phyloP scores from a whole-genome alignment of 2,113 vertebrate species.

The Chionomys nivalis region DNA sequence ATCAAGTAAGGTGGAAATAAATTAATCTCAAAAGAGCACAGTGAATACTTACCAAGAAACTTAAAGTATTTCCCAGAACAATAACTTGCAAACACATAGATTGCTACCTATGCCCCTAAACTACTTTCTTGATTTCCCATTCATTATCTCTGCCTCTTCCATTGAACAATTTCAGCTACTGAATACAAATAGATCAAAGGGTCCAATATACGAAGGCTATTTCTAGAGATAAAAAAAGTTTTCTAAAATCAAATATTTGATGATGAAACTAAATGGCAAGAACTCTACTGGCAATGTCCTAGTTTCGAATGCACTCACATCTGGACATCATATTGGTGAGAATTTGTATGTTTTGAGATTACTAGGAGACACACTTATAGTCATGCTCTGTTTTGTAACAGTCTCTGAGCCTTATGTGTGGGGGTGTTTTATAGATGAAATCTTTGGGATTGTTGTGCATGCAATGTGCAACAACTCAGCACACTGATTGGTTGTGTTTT shows the following conservation, averaged over 20 bases:
- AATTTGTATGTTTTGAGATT: not conserved
- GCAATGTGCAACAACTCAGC: not conserved
- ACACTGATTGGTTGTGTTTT: not conserved
- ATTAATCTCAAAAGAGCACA: not conserved
- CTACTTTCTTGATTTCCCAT: not conserved
- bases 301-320: not conserved
- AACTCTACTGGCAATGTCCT: slow-evolving; percentile 48
- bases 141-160: not conserved
- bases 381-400: not conserved
- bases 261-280: slow-evolving; percentile 16
- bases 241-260: slow-evolving; percentile 77
- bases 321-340: not conserved
- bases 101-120: not conserved
- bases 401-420: not conserved
- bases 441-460: not conserved
- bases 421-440: not conserved
- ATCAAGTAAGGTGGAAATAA: not conserved
- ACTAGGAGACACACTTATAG: not conserved
- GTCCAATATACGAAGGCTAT: slow-evolving; percentile 40
- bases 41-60: not conserved
- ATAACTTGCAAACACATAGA: not conserved
- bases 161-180: not conserved
- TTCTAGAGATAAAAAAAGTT: slow-evolving; percentile 62
- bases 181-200: not conserved
- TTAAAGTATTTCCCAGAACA: not conserved